Evolutionary conservation across 2,888 invertebrate species (phyloP).

Genomic region (Odontocolon sp.): DNA sequence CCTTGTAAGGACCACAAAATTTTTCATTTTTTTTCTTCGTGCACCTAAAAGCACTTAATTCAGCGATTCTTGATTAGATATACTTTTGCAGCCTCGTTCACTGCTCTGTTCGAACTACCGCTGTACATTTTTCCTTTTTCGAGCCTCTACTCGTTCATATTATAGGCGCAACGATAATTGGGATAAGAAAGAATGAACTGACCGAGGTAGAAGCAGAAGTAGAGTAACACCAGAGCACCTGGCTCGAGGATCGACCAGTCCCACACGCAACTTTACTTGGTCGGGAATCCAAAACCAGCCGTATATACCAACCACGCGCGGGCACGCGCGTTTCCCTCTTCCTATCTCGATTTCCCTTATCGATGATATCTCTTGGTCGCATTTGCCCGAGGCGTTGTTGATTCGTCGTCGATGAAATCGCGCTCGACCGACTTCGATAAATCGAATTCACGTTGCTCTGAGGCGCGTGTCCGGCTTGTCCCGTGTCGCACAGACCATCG

Average conservation of each 20-base stretch:
- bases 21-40: conserved; percentile 1
- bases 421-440: conserved; percentile 44
- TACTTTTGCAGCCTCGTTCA: background rate
- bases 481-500: conserved; percentile 10
- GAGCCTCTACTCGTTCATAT: conserved; percentile 33
- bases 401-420: conserved; percentile 48
- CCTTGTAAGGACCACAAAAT: conserved; percentile 11
- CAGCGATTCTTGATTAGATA: conserved; percentile 11
- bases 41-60: background rate
- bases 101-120: conserved; percentile 2
- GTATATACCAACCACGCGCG: conserved; percentile 1
- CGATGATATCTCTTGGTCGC: conserved; percentile 27
- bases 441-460: conserved; percentile 38
- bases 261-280: conserved; percentile 44
- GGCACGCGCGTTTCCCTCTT: conserved; percentile 12
- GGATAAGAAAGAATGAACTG: conserved; percentile 32
- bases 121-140: background rate
- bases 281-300: conserved; percentile 36
- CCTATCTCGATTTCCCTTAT: conserved; percentile 8
- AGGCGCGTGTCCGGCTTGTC: conserved; percentile 27
- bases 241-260: conserved; percentile 37
- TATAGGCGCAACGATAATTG: conserved; percentile 47
- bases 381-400: background rate
- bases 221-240: conserved; percentile 57
- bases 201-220: conserved; percentile 16